Evolutionary conservation across 2,113 vertebrate genomes (phyloP).

Genomic region (Cathartes aura): DNA sequence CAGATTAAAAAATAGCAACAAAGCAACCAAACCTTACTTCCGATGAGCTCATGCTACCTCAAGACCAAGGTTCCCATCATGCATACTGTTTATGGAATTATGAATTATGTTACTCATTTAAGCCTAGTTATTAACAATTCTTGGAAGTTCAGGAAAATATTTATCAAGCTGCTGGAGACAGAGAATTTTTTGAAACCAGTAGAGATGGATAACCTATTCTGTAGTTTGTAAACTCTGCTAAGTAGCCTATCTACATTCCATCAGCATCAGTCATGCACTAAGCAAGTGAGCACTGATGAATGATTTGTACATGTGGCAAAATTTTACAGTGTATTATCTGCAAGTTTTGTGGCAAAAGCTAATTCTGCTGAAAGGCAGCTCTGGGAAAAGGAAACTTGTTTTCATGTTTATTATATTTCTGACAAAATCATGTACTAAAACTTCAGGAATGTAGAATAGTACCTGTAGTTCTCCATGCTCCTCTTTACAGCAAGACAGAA

Average conservation of each 20-base stretch:
- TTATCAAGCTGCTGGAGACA: constrained; percentile 14
- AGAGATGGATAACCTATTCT: constrained; percentile 31
- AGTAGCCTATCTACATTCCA: constrained; percentile 61
- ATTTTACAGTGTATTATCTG: constrained; percentile 43
- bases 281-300: constrained; percentile 31
- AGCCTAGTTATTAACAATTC: constrained; percentile 19
- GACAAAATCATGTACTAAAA: neutral
- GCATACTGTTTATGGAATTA: neutral
- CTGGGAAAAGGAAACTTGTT: constrained; percentile 21
- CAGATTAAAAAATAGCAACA: neutral
- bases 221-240: constrained; percentile 42
- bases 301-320: constrained; percentile 62
- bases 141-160: constrained; percentile 32
- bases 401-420: constrained; percentile 17
- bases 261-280: constrained; percentile 47
- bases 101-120: neutral
- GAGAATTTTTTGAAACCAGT: neutral
- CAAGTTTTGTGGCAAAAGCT: constrained; percentile 17
- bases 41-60: neutral
- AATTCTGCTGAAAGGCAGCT: constrained; percentile 23
- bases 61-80: neutral
- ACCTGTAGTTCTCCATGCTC: neutral
- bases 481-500: neutral
- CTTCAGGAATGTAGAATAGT: neutral
- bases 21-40: constrained; percentile 14